Conservation (phyloP, 2,797 vertebrate genomes). For the Mustela erminea region DNA sequence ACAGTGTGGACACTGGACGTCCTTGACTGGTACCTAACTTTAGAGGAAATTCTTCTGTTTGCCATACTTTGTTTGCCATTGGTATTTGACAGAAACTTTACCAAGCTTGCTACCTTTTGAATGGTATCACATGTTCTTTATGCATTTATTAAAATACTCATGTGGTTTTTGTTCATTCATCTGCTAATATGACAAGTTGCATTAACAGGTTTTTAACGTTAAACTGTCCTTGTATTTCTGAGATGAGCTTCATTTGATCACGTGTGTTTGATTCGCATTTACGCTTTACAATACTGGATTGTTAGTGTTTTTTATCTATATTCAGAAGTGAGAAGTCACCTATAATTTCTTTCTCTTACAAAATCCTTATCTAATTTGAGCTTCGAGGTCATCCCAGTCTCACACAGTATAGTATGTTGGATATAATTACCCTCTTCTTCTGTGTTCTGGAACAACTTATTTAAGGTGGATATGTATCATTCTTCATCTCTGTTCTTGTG, state of each 20-base stretch:
- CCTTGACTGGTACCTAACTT: not conserved
- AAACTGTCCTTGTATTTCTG: conserved; percentile 23
- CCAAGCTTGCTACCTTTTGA: not conserved
- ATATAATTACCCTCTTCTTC: not conserved
- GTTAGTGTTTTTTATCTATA: not conserved
- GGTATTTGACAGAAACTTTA: not conserved
- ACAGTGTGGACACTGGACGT: not conserved
- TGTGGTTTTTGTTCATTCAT: conserved; percentile 27
- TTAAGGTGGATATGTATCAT: not conserved
- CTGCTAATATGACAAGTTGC: not conserved
- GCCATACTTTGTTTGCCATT: not conserved
- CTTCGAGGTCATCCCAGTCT: not conserved
- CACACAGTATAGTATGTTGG: not conserved
- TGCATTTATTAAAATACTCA: not conserved
- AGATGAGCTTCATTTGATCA: conserved; percentile 1
- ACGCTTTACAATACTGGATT: not conserved
- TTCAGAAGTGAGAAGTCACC: not conserved
- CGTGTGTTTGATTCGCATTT: not conserved
- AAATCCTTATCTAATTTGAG: conserved; percentile 22
- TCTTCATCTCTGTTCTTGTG: not conserved
- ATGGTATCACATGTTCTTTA: conserved; percentile 27
- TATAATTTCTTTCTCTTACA: conserved; percentile 3
- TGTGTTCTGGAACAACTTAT: not conserved
- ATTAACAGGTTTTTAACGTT: conserved; percentile 15
- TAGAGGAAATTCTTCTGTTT: conserved; percentile 23